Percentiles rank a stretch among this genome's conserved stretches.
Evolutionary conservation across 92 coral and sea anemone genomes (phyloP).

Genomic region (Metridium senile): DNA sequence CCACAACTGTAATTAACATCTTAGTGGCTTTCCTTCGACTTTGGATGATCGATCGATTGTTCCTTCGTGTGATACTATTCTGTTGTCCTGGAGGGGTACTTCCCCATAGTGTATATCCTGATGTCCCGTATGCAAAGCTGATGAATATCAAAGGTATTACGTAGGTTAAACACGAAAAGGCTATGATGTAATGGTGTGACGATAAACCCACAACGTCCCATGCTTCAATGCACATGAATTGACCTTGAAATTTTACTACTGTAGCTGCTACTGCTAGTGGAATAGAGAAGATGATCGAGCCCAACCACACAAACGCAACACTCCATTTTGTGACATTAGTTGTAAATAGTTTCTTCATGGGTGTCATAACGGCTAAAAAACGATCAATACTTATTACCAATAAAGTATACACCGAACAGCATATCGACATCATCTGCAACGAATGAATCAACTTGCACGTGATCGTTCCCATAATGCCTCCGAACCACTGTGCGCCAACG

Average conservation of each 20-base stretch:
- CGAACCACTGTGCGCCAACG: constrained; percentile 69
- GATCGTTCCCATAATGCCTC: constrained; percentile 64
- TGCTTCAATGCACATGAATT: constrained; percentile 36
- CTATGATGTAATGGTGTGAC: constrained; percentile 36
- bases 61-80: constrained; percentile 20
- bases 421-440: constrained; percentile 51
- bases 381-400: constrained; percentile 74
- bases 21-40: constrained; percentile 73
- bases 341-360: constrained; percentile 48
- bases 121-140: constrained; percentile 46
- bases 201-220: constrained; percentile 60
- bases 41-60: constrained; percentile 31
- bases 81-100: constrained; percentile 66
- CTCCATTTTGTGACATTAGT: constrained; percentile 27
- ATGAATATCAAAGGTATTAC: constrained; percentile 56
- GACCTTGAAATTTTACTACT: constrained; percentile 18
- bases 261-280: constrained; percentile 58
- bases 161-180: constrained; percentile 50
- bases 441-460: constrained; percentile 57
- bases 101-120: constrained; percentile 67
- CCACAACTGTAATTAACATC: constrained; percentile 72
- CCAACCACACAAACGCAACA: constrained; percentile 50
- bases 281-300: constrained; percentile 49
- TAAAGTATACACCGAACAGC: constrained; percentile 66
- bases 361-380: constrained; percentile 60